A percentile compares a stretch with the other conserved stretches of the same genome.
Conservation (phyloP, 2,113 vertebrate species). For the Gambusia holbrooki region DNA sequence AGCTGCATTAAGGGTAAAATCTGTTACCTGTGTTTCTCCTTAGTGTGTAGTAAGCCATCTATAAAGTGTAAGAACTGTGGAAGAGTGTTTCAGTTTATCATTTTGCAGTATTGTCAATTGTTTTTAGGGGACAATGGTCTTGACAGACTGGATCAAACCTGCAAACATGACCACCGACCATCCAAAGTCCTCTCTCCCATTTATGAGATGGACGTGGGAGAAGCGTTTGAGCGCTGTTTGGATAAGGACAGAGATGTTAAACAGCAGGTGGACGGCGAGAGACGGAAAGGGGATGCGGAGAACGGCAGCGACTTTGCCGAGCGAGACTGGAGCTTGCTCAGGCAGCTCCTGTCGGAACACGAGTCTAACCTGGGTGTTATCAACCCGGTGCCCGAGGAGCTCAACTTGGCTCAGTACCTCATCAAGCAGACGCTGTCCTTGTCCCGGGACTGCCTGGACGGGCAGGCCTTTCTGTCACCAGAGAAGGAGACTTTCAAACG, state of each 20-base stretch:
- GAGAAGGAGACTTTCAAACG: constrained; percentile 88
- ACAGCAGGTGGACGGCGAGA: constrained; percentile 79
- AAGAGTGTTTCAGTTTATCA: constrained; percentile 88
- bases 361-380: constrained; percentile 90
- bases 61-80: constrained; percentile 28
- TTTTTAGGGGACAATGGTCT: constrained; percentile 99
- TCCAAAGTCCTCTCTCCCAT: constrained; percentile 98
- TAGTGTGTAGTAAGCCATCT: constrained; percentile 39
- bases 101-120: constrained; percentile 99
- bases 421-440: constrained; percentile 97
- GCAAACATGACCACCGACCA: constrained; percentile 91
- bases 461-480: constrained; percentile 85
- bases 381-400: constrained; percentile 95
- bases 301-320: constrained; percentile 85
- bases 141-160: constrained; percentile 97
- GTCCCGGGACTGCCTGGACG: constrained; percentile 89
- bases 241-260: constrained; percentile 82
- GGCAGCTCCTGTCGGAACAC: constrained; percentile 92
- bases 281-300: constrained; percentile 66
- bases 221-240: constrained; percentile 88
- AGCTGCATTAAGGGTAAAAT: constrained; percentile 75
- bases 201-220: constrained; percentile 93
- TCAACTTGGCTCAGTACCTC: constrained; percentile 97
- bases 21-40: constrained; percentile 32
- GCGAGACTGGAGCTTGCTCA: constrained; percentile 94